These are phyloP conservation scores for Blastomussa wellsi DNA, from an alignment of 92 coral and sea anemone genomes.

Conservation along the genomic window DNA sequence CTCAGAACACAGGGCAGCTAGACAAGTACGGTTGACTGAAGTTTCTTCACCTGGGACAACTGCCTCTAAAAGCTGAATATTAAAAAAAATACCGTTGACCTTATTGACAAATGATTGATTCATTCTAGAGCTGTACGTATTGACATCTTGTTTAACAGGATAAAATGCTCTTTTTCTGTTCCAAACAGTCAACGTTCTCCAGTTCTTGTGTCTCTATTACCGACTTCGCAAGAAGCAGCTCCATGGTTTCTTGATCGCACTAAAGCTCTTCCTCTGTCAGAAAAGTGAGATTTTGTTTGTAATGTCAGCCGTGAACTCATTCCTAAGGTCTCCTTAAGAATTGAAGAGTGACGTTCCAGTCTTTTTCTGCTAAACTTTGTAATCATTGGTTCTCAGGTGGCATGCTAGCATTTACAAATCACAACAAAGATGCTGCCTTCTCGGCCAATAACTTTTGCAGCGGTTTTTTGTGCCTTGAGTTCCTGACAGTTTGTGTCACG, in stretches of 20 bases:
- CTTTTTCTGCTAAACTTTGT: neutral
- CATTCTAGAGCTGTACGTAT: no score
- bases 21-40: slow-evolving; percentile 30
- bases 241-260: slow-evolving; percentile 91
- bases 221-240: slow-evolving; percentile 92
- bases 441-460: no score
- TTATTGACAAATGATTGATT: no score
- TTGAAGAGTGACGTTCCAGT: neutral
- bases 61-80: slow-evolving; percentile 20
- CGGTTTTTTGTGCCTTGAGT: no score
- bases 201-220: slow-evolving; percentile 85
- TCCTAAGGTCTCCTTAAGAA: no score
- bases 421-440: neutral
- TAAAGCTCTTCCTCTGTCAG: slow-evolving; percentile 80
- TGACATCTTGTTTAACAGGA: no score
- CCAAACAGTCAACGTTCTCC: slow-evolving; percentile 88
- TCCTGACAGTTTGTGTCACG: no score
- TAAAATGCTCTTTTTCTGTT: neutral
- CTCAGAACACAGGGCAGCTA: slow-evolving; percentile 38
- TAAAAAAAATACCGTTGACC: no score
- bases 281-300: slow-evolving; percentile 53
- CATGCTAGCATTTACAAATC: neutral
- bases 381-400: neutral
- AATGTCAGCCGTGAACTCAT: neutral
- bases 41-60: slow-evolving; percentile 40